Evolutionary conservation across 2,888 invertebrate species (phyloP), one percentile per base, ranked within the genome.

Genomic region (Macrophya alboannulata): DNA sequence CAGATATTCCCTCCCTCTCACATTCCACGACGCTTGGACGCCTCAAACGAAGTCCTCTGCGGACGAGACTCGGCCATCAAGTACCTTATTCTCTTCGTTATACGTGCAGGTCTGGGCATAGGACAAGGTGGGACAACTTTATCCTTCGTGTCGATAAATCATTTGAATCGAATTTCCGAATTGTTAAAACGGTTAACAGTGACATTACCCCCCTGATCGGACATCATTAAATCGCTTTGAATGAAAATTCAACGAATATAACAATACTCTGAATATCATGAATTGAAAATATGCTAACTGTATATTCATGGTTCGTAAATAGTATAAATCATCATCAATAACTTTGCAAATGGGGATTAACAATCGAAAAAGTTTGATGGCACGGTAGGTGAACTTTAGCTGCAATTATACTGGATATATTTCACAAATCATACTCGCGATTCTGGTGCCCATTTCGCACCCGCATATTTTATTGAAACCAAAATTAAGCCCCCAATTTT

Each of bases 1-100:
- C 31, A 15, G 31, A 45, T 31, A 76, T 51, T 31, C 51, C 77
- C n/a, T 15, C 81, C 21, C 62, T 62, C 40, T 59, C 55, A 37
- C 81, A 81, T 81, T 81, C 81, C 81, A 25, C 62, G 51, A 59
- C 59, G 81, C 81, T 81, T 81, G 81, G 81, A 81, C 81, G 62
- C 40, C 81, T 59, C 81, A 77, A 77, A 77, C 77, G 51, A 25
- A 77, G 51, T 77, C 37, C 17, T 77, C 55, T 55, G 40, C 12
- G 62, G 62, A 59, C 59, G 81, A 62, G 81, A 62, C 62, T 62
- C 21, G 81, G 81, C 62, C 81, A 81, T 81, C 62, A 43, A 43
- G 59, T 59, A 62, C 81, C 59, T 81, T 48, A 74, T 74, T 74
- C 74, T 25, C 74, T 45, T 8, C 45, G 43, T 68, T 62, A 74